These are phyloP conservation scores for Alouatta palliata DNA, from an alignment of 2,113 vertebrate species.

Conservation along the genomic window DNA sequence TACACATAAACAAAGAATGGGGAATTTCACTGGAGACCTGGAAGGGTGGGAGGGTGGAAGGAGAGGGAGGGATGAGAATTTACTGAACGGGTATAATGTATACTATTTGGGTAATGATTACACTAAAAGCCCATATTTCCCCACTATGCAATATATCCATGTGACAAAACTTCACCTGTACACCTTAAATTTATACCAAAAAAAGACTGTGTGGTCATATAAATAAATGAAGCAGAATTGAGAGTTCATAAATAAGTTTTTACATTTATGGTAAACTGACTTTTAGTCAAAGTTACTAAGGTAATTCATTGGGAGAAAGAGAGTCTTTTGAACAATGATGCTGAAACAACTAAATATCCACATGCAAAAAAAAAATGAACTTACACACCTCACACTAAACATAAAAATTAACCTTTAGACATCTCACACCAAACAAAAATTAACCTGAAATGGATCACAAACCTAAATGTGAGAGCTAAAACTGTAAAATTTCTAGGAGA, in stretches of 20 bases:
- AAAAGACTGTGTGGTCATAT: background rate
- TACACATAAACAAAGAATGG: background rate
- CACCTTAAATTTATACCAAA: background rate
- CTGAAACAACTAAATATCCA: background rate
- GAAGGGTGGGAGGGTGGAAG: background rate
- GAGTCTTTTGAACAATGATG: background rate
- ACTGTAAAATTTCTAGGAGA: constrained; percentile 20
- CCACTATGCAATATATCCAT: background rate
- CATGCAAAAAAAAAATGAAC: background rate
- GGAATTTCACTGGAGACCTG: background rate
- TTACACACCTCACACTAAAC: background rate
- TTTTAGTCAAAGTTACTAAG: background rate
- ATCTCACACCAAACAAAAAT: background rate
- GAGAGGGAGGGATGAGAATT: background rate
- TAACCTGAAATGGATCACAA: background rate
- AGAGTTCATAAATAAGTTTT: background rate
- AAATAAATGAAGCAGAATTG: background rate
- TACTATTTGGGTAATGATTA: background rate
- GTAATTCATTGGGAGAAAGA: background rate
- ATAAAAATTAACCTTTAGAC: background rate
- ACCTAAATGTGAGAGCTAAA: background rate
- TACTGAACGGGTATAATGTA: background rate
- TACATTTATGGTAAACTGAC: background rate
- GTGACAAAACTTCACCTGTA: background rate
- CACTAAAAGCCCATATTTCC: background rate